Base-by-base conservation (phyloP, 2,113 vertebrate genomes). In the Asarcornis scutulata region DNA sequence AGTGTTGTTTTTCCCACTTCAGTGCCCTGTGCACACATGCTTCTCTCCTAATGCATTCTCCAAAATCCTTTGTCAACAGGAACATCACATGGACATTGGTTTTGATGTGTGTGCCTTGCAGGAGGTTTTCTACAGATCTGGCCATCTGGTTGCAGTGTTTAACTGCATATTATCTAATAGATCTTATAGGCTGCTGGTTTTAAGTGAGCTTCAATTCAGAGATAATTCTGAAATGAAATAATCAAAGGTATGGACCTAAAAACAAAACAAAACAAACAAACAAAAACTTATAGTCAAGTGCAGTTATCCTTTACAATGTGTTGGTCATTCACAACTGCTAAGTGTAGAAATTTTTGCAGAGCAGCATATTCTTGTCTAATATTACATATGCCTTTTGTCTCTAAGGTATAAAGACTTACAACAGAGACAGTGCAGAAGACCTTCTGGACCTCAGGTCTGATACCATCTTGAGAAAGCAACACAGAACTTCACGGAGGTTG, bases 361-460 rank as follows among this genome's bases (percentile, higher is more conserved):
- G 32, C 22, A 48, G 18, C 91, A 40, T 55, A 58, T 31, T 80
- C 25, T 55, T 52, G 15, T 26, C 22, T 59, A 17, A 12, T 38
- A 46, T 77, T 68, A 58, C 20, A 42, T 36, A 59, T 12, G 10
- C 18, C 73, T 13, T 96, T 84, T 86, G 66, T 75, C 34, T 83
- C 36, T 36, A 66, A 50, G 27, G 7, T 68, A 94, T 87, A 89
- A 84, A 89, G n/a, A 59, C 27, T 77, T 60, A 36, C 36, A 25
- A 36, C 20, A 82, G 31, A 44, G 38, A 81, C 7, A 38, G 17
- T 62, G 55, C 27, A 69, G 42, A 78, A 71, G 16, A 9, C 8
- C 62, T 83, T 90, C 55, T 23, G 9, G 31, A 66, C 22, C 17
- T 85, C n/a, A 62, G 25, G 13, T 83, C 48, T 78, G 25, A 26